Conservation (phyloP, 2,113 vertebrate genomes). For the Anguilla japonica region DNA sequence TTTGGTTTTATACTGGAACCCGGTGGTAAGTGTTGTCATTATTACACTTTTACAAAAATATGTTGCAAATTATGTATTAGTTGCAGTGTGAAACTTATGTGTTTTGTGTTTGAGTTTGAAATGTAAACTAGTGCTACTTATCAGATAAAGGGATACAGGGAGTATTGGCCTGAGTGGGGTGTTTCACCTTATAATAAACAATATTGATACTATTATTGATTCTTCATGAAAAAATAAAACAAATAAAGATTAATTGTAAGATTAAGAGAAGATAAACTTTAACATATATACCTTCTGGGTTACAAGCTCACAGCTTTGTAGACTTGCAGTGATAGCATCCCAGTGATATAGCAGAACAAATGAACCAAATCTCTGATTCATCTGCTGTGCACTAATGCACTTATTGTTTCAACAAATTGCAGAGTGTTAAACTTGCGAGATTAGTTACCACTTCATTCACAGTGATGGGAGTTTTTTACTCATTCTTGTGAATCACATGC, state of each 20-base stretch:
- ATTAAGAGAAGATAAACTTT: background rate
- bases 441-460: background rate
- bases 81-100: background rate
- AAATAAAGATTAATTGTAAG: background rate
- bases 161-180: background rate
- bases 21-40: slow-evolving; percentile 18
- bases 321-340: background rate
- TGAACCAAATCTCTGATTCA: background rate
- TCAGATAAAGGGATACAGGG: background rate
- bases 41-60: background rate
- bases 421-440: background rate
- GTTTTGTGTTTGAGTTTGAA: background rate
- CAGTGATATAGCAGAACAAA: background rate
- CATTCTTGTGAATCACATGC: too few relatives aligned
- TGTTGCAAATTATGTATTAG: background rate
- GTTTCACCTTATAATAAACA: background rate
- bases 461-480: background rate
- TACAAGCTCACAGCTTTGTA: background rate
- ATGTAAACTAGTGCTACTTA: background rate
- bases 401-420: too few relatives aligned
- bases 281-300: background rate
- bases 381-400: too few relatives aligned
- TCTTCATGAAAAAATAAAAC: too few relatives aligned
- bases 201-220: background rate
- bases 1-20: background rate